Conservation (phyloP, 2,797 vertebrate species). For the Cuculus canorus region DNA sequence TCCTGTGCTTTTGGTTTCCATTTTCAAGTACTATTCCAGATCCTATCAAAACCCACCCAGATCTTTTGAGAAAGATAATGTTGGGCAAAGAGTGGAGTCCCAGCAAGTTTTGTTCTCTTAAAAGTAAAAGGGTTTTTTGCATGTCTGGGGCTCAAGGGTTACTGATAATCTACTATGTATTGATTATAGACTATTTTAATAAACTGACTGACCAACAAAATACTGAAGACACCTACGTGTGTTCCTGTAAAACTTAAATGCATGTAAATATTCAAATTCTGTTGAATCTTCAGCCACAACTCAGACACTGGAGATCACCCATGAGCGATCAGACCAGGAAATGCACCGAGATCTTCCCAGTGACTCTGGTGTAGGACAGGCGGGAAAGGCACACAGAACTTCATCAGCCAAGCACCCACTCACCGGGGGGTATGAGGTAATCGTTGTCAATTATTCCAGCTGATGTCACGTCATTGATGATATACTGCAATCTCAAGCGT, state of each 20-base stretch:
- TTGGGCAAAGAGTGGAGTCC: not conserved
- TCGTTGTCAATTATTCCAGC: constrained; percentile 95
- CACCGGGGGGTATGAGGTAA: constrained; percentile 89
- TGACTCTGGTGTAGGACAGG: not conserved
- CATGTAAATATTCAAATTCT: not conserved
- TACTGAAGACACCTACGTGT: not conserved
- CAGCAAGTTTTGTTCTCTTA: not conserved
- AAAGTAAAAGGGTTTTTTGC: not conserved
- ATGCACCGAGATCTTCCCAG: not conserved
- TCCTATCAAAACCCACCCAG: not conserved
- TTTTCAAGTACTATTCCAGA: not conserved
- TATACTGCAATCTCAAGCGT: constrained; percentile 92
- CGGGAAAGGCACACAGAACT: not conserved
- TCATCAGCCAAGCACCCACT: not conserved
- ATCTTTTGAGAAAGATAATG: not conserved
- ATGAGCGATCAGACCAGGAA: not conserved
- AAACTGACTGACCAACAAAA: not conserved
- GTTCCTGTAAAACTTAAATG: not conserved
- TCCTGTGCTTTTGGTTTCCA: not conserved
- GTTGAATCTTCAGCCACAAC: not conserved
- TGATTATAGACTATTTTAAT: not conserved
- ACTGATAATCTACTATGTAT: not conserved
- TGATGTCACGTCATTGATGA: constrained; percentile 95
- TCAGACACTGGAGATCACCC: not conserved
- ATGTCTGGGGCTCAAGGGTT: not conserved